A percentile compares a stretch with the other conserved stretches of the same genome.
phyloP scores from a whole-genome alignment of 2,113 vertebrate species.

The Cariama cristata region DNA sequence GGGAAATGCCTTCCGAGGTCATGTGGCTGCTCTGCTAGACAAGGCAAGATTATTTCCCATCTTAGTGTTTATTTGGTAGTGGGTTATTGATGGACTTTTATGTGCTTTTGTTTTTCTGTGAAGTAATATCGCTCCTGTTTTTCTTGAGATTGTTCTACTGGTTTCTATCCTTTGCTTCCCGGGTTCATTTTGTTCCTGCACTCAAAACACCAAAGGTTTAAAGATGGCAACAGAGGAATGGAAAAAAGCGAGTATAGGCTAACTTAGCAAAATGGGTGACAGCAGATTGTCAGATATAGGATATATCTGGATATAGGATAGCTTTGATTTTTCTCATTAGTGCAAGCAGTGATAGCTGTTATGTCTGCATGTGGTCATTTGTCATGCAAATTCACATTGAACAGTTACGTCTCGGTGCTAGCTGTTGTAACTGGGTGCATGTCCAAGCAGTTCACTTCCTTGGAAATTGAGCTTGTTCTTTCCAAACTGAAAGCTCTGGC shows the following conservation, averaged over 20 bases:
- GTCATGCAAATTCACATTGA: accelerated
- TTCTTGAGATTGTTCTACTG: not conserved
- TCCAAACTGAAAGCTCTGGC: not conserved
- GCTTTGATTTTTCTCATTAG: not conserved
- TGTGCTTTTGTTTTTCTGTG: not conserved
- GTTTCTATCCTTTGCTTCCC: not conserved
- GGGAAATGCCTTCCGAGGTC: not conserved
- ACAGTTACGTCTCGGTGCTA: not conserved
- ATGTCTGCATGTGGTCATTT: accelerated
- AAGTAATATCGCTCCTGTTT: not conserved
- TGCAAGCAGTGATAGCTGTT: not conserved
- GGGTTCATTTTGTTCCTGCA: not conserved
- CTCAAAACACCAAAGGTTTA: not conserved
- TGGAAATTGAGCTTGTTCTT: not conserved
- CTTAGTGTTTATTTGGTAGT: not conserved
- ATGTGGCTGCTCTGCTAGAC: not conserved
- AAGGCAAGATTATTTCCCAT: not conserved
- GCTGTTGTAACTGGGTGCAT: accelerated
- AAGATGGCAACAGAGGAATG: not conserved
- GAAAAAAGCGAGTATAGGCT: not conserved
- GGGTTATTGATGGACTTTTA: not conserved
- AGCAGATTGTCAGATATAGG: not conserved
- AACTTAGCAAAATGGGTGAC: not conserved
- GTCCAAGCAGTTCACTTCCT: not conserved
- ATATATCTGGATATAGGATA: too few relatives aligned